Conservation (phyloP, 1,140 invertebrate species). For the Macrocentrus cingulum region DNA sequence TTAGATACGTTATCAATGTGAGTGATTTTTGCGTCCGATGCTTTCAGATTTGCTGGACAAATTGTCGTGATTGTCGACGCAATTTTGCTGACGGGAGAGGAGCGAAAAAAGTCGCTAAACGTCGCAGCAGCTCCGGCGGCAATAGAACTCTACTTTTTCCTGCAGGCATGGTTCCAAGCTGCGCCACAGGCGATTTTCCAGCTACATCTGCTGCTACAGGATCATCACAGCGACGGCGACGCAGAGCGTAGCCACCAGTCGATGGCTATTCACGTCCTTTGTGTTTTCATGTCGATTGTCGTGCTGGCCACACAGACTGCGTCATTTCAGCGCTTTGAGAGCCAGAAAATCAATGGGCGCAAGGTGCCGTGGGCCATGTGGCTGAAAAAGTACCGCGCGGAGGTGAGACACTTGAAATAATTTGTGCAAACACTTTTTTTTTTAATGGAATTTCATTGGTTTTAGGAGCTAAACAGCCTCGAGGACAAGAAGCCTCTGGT, state of each 20-base stretch:
- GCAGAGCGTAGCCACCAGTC: slow-evolving; percentile 37
- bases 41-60: slow-evolving; percentile 63
- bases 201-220: slow-evolving; percentile 61
- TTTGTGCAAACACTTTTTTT: too few species aligned
- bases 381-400: slow-evolving; percentile 50
- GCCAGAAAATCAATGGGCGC: slow-evolving; percentile 71
- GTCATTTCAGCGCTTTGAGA: slow-evolving; percentile 73
- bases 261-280: slow-evolving; percentile 68
- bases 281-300: slow-evolving; percentile 66
- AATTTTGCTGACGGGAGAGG: slow-evolving; percentile 62
- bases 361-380: slow-evolving; percentile 71
- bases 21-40: not conserved
- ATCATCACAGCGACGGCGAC: slow-evolving; percentile 45
- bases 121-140: slow-evolving; percentile 63
- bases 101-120: slow-evolving; percentile 62
- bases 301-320: slow-evolving; percentile 69
- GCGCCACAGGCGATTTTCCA: slow-evolving; percentile 71
- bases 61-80: slow-evolving; percentile 74
- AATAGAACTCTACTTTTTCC: slow-evolving; percentile 71
- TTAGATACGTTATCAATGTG: not conserved
- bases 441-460: slow-evolving; percentile 15
- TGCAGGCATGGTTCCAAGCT: slow-evolving; percentile 75
- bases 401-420: too few species aligned
- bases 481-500: slow-evolving; percentile 42
- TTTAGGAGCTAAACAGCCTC: slow-evolving; percentile 43